These are phyloP conservation scores for Blera fallax DNA, from an alignment of 2,888 invertebrate species.

Conservation along the genomic window DNA sequence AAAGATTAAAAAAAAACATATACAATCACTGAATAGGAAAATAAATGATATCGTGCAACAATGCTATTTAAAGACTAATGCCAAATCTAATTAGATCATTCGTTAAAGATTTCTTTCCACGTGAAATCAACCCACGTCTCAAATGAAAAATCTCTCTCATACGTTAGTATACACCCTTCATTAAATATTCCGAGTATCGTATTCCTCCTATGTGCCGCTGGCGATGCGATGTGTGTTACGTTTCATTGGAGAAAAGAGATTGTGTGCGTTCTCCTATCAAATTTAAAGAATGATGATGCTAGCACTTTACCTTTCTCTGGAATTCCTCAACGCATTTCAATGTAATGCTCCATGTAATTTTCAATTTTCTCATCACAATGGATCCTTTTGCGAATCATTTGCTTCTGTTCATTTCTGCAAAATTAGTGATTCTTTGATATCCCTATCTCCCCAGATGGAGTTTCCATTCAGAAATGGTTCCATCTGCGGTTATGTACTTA, in stretches of 20 bases:
- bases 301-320: background rate
- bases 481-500: conserved; percentile 25
- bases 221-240: conserved; percentile 1
- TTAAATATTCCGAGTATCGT: conserved; percentile 33
- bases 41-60: background rate
- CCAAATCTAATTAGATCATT: conserved; percentile 21
- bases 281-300: conserved; percentile 27
- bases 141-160: conserved; percentile 35
- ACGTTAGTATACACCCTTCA: conserved; percentile 28
- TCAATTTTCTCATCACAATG: conserved; percentile 44
- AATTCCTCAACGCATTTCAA: conserved; percentile 25
- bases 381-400: conserved; percentile 40
- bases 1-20: background rate
- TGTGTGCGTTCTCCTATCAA: conserved; percentile 8
- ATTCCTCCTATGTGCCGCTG: background rate
- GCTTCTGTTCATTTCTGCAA: conserved; percentile 27
- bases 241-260: background rate
- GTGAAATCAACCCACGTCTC: conserved; percentile 19
- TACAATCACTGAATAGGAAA: background rate
- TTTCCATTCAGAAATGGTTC: background rate
- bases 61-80: background rate
- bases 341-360: conserved; percentile 50
- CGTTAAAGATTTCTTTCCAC: background rate
- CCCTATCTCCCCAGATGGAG: background rate
- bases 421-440: conserved; percentile 25